Percentiles rank a stretch among this genome's conserved stretches.
Evolutionary conservation across 2,113 vertebrate genomes (phyloP).

Genomic region (Pao palembangensis): DNA sequence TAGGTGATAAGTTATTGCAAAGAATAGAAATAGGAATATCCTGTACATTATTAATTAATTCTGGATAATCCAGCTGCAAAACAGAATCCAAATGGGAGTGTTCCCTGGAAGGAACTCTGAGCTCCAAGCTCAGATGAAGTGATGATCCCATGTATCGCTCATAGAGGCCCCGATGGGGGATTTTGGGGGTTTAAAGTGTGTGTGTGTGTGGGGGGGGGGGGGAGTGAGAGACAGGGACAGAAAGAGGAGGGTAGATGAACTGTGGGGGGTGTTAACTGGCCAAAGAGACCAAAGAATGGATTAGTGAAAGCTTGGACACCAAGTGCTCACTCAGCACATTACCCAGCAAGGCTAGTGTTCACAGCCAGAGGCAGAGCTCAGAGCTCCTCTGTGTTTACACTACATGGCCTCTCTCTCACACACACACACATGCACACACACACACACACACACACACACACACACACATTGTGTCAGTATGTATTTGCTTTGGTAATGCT

Average conservation of each 20-base stretch:
- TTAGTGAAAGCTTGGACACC: conserved; percentile 62
- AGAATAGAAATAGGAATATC: neutral
- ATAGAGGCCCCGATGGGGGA: conserved; percentile 38
- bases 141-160: conserved; percentile 37
- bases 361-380: conserved; percentile 57
- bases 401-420: conserved; percentile 30
- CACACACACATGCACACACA: conserved; percentile 23
- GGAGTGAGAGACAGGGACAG: neutral
- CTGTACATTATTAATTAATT: neutral
- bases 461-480: conserved; percentile 11
- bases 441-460: conserved; percentile 24
- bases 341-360: conserved; percentile 57
- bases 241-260: neutral
- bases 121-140: conserved; percentile 19
- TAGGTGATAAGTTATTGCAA: neutral
- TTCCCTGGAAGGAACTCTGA: conserved; percentile 8
- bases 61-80: neutral
- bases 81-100: neutral
- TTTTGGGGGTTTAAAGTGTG: conserved; percentile 20
- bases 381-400: conserved; percentile 57
- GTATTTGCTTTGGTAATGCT: conserved; percentile 8
- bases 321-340: conserved; percentile 72
- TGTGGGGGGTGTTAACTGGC: conserved; percentile 35
- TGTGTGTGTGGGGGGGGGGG: neutral
- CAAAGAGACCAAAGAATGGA: conserved; percentile 65